Percentiles rank a stretch among this genome's conserved stretches.
These are phyloP conservation scores for Hemiscyllium ocellatum DNA, from an alignment of 2,113 vertebrate species.

Conservation along the genomic window DNA sequence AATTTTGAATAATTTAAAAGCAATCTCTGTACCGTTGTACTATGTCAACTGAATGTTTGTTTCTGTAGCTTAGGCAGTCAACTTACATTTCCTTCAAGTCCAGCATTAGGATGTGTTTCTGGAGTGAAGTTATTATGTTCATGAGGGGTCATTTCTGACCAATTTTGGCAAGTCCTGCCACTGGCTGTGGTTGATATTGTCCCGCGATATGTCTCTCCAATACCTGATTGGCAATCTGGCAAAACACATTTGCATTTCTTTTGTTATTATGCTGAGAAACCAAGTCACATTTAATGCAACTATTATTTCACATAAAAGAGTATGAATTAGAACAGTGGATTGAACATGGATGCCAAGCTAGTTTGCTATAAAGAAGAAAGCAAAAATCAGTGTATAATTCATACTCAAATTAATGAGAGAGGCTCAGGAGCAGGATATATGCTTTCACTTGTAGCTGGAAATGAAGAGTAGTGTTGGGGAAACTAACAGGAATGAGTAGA, in stretches of 20 bases:
- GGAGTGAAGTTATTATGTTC: constrained; percentile 70
- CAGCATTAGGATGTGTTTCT: constrained; percentile 57
- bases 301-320: background rate
- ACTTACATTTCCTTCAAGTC: constrained; percentile 77
- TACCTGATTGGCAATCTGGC: constrained; percentile 70
- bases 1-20: background rate
- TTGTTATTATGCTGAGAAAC: background rate
- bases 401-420: background rate
- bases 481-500: background rate
- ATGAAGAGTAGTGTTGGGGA: background rate
- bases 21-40: background rate
- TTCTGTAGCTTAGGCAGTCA: background rate
- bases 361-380: background rate
- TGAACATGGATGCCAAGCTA: background rate
- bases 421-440: background rate
- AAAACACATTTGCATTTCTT: background rate
- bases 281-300: background rate
- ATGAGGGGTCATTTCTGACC: constrained; percentile 75
- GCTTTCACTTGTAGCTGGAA: background rate
- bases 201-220: constrained; percentile 70
- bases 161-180: constrained; percentile 75
- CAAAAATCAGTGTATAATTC: background rate
- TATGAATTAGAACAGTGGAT: background rate
- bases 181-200: constrained; percentile 60
- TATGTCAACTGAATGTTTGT: background rate